Evolutionary conservation across 1,140 invertebrate genomes (phyloP), one percentile per base, ranked within the genome.

Genomic region (Drusus annulatus): DNA sequence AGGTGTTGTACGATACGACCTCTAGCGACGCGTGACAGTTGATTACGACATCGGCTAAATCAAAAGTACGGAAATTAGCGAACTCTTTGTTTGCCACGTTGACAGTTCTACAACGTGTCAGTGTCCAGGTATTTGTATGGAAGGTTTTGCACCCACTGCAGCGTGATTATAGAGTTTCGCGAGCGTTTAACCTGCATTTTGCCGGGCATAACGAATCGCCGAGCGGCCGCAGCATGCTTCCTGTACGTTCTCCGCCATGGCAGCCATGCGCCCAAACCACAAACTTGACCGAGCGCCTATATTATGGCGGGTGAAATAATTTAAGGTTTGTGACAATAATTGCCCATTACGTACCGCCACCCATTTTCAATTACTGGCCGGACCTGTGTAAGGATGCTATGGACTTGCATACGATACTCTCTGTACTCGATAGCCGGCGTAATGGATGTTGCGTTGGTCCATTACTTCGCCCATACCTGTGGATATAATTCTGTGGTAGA

Each of bases 281-380:
- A 81, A 81, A 78, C 77, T 75, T 75, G 76, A 78, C 71, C 77
- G 77, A 81, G 62, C 51, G 52, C 25, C 76, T 63, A 45, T 58
- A 80, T 71, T 68, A 78, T 68, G 36, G 76, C 25, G 73, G 21
- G 36, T 6, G 36, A 74, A 77, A 80, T 82, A 80, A 82, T 82
- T 82, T 80, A 65, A 56, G 50, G 81, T 73, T 65, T 69, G 17
- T 63, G 81, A 82, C 78, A 79, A 82, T 82, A 82, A 82, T 80
- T 82, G 81, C 45, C 78, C 78, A 76, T 76, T 81, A 80, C 79
- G 54, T 62, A 63, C 54, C 76, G 80, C 54, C 54, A 68, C 54
- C 68, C 62, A 54, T 71, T 82, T 80, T 82, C 81, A 82, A 80
- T 80, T 80, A 82, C 76, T 56, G 17, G 23, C 51, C 71, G 36